Percentiles rank a stretch among this genome's conserved stretches.
phyloP scores from a whole-genome alignment of 2,888 invertebrate species.

The Eristalis tenax region DNA sequence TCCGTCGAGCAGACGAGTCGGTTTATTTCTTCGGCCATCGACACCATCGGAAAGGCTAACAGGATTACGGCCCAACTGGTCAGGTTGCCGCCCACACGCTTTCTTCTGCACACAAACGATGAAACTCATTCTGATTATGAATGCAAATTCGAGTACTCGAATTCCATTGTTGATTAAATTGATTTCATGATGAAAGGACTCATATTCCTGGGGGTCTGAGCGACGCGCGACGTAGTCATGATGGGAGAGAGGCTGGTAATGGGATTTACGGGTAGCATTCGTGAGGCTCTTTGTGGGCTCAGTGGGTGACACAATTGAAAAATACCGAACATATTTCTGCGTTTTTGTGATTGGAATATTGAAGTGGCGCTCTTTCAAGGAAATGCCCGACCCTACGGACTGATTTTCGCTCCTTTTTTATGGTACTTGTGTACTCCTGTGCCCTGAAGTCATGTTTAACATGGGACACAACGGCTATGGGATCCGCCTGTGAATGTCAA shows the following conservation, averaged over 20 bases:
- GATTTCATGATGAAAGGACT: conserved; percentile 65
- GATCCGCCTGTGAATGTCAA: conserved; percentile 35
- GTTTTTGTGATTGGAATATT: conserved; percentile 55
- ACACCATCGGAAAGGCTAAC: conserved; percentile 30
- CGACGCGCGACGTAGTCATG: background rate
- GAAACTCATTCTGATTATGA: conserved; percentile 62
- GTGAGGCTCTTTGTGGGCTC: conserved; percentile 1
- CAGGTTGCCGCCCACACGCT: background rate
- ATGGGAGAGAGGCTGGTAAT: conserved; percentile 6
- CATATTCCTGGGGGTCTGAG: conserved; percentile 30
- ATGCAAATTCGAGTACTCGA: conserved; percentile 70
- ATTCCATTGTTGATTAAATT: conserved; percentile 71
- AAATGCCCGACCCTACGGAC: background rate
- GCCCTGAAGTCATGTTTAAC: conserved; percentile 27
- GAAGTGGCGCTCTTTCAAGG: conserved; percentile 6
- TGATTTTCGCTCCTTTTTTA: background rate
- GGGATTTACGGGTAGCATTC: conserved; percentile 30
- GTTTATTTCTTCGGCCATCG: background rate
- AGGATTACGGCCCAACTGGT: conserved; percentile 22
- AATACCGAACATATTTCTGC: conserved; percentile 61
- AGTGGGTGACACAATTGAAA: conserved; percentile 44
- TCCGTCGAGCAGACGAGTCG: background rate
- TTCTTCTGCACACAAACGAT: conserved; percentile 15
- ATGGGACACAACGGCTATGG: conserved; percentile 34
- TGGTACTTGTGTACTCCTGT: background rate